Conservation (phyloP, 2,797 vertebrate species). For the Choloepus didactylus region DNA sequence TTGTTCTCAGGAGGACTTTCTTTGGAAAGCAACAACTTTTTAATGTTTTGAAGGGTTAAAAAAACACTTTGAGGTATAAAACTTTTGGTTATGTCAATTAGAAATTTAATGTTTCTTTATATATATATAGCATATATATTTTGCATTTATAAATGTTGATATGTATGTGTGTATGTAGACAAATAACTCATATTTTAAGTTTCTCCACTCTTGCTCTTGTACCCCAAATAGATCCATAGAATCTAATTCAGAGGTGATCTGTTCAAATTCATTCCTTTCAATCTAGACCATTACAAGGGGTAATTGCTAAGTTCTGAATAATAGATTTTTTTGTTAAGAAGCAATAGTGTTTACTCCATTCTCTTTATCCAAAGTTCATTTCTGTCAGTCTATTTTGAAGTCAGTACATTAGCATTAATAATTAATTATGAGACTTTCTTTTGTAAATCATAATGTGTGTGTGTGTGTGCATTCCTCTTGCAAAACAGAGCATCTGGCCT, state of each 20-base stretch:
- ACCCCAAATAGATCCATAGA: background rate
- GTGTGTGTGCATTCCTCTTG: background rate
- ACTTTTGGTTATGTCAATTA: background rate
- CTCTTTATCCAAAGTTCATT: background rate
- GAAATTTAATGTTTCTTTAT: background rate
- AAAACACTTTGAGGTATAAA: background rate
- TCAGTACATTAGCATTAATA: background rate
- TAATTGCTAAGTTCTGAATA: background rate
- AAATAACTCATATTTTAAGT: background rate
- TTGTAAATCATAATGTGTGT: background rate
- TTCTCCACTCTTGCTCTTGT: background rate
- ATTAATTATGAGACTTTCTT: background rate
- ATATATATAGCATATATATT: background rate
- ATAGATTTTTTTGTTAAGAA: background rate
- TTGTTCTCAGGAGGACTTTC: background rate
- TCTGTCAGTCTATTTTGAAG: background rate
- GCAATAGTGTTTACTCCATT: background rate
- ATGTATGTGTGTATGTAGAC: background rate
- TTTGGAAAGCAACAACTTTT: slow-evolving; percentile 41
- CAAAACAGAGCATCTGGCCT: background rate
- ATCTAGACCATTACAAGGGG: background rate
- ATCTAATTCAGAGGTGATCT: background rate
- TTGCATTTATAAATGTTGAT: background rate
- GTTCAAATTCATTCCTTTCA: background rate
- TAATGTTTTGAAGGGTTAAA: background rate